These are phyloP conservation scores for Cheilosia vulpina DNA, from an alignment of 2,888 invertebrate species.

Conservation along the genomic window DNA sequence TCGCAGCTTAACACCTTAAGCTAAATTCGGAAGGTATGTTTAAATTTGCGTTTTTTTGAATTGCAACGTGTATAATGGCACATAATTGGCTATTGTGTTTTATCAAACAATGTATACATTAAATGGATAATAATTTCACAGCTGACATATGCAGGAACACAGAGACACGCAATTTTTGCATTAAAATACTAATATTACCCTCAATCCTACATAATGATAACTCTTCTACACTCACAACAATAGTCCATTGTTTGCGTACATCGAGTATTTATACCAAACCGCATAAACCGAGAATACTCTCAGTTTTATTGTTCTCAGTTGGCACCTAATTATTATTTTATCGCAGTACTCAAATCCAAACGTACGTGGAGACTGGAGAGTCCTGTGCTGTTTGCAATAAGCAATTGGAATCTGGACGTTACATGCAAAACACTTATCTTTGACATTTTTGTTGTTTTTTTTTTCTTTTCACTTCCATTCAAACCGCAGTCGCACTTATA, in stretches of 20 bases:
- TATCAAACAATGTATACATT: background rate
- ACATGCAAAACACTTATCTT: background rate
- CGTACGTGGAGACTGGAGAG: background rate
- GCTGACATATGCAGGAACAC: conserved; percentile 1
- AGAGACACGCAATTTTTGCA: background rate
- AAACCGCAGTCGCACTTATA: conserved; percentile 5
- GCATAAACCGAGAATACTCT: conserved; percentile 7
- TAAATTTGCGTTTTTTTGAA: no score
- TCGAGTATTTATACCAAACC: background rate
- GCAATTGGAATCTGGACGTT: background rate
- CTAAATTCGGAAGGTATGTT: no score
- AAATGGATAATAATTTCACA: background rate
- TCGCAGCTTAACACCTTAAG: no score
- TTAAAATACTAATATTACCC: background rate
- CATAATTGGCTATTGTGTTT: background rate
- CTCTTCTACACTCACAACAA: conserved; percentile 7
- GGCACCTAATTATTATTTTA: conserved; percentile 34
- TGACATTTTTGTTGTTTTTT: background rate
- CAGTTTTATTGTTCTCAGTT: conserved; percentile 27
- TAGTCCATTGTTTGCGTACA: conserved; percentile 13
- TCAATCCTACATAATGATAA: conserved; percentile 4
- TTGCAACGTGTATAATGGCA: no score
- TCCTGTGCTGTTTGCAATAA: background rate
- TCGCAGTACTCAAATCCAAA: background rate
- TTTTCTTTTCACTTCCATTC: background rate